Conservation (phyloP, 1,140 invertebrate species). For the Aphaenogaster ashmeadi region DNA sequence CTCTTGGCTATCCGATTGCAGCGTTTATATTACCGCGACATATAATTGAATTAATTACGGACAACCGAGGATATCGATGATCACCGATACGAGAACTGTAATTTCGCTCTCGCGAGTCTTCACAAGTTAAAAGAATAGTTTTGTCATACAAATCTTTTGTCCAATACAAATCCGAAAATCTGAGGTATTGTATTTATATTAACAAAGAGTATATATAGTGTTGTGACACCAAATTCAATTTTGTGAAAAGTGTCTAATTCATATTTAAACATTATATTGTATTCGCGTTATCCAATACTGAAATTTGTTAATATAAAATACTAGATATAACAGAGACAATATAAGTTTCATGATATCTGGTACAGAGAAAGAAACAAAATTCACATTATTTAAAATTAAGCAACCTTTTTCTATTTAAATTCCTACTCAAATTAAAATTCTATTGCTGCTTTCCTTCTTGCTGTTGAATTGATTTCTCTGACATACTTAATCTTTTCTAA, state of each 20-base stretch:
- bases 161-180: background rate
- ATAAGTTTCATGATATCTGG: background rate
- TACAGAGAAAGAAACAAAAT: background rate
- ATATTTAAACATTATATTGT: conserved; percentile 7
- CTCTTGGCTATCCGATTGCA: conserved; percentile 12
- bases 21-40: conserved; percentile 23
- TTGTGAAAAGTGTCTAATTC: background rate
- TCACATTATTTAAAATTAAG: conserved; percentile 7
- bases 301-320: background rate
- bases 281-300: background rate
- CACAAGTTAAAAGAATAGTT: background rate
- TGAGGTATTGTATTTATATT: background rate
- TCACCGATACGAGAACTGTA: background rate
- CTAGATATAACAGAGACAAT: too few species aligned
- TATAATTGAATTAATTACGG: conserved; percentile 49
- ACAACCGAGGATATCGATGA: background rate
- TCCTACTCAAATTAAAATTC: background rate
- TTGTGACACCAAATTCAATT: background rate
- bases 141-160: background rate
- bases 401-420: conserved; percentile 12
- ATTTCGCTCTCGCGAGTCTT: background rate
- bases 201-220: background rate
- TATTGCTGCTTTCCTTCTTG: background rate
- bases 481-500: background rate
- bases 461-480: conserved; percentile 6